Percentiles rank a stretch among this genome's conserved stretches.
phyloP scores from a whole-genome alignment of 2,113 vertebrate genomes.

The Himantopus leucocephalus region DNA sequence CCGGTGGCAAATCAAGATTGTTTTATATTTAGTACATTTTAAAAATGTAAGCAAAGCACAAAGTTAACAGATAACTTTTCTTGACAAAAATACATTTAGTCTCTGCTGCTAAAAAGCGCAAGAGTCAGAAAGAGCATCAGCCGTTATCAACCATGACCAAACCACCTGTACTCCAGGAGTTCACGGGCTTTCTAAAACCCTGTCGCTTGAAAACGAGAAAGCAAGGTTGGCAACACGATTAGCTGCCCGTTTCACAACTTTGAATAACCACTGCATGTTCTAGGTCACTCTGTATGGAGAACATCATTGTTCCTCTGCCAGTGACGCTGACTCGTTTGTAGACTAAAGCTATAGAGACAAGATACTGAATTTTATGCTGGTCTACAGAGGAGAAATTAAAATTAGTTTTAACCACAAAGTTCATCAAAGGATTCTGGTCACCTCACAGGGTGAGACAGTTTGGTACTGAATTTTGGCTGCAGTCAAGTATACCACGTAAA shows the following conservation, averaged over 20 bases:
- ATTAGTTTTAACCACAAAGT: neutral
- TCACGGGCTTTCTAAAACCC: neutral
- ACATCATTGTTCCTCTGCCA: neutral
- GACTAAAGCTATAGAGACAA: neutral
- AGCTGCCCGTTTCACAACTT: neutral
- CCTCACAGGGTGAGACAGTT: neutral
- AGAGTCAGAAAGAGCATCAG: neutral
- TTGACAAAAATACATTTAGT: neutral
- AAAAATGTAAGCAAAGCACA: neutral
- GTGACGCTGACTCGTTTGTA: neutral
- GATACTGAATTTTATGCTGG: neutral
- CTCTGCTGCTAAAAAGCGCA: neutral
- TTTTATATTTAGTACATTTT: slow-evolving; percentile 2
- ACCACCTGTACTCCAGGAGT: neutral
- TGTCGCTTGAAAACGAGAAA: neutral
- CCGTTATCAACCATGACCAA: neutral
- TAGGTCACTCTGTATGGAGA: neutral
- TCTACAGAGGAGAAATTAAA: neutral
- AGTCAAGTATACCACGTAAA: neutral
- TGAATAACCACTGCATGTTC: neutral
- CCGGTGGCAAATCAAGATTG: neutral
- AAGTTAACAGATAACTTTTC: neutral
- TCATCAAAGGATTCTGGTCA: neutral
- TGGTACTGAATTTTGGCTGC: neutral
- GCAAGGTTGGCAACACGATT: neutral